Conservation (phyloP, 2,797 vertebrate species). For the Neostethus bicornis region DNA sequence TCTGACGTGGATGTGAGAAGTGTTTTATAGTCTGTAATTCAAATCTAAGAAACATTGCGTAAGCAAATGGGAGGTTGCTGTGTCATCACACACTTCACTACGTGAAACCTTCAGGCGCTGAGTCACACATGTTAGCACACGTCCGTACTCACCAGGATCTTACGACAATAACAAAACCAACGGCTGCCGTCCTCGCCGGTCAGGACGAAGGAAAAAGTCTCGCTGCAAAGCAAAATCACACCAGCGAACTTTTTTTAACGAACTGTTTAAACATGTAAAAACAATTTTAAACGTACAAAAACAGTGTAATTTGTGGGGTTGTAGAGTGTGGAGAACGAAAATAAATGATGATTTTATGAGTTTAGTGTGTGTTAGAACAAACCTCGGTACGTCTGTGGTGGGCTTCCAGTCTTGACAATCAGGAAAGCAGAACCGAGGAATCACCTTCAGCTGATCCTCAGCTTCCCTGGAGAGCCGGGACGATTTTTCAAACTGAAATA, state of each 20-base stretch:
- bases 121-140: slow-evolving; percentile 34
- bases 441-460: slow-evolving; percentile 94
- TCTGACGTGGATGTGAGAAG: slow-evolving; percentile 56
- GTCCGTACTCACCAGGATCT: slow-evolving; percentile 89
- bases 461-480: slow-evolving; percentile 89
- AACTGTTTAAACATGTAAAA: not conserved
- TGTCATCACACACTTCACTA: slow-evolving; percentile 29
- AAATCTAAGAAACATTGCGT: slow-evolving; percentile 57
- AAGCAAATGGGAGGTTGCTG: slow-evolving; percentile 54
- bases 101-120: slow-evolving; percentile 63
- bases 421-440: slow-evolving; percentile 97
- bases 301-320: slow-evolving; percentile 1
- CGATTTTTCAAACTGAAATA: slow-evolving; percentile 88
- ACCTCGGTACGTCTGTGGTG: slow-evolving; percentile 89
- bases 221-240: slow-evolving; percentile 75
- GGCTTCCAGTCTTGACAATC: slow-evolving; percentile 92
- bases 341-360: slow-evolving; percentile 1
- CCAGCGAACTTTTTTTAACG: not conserved
- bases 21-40: slow-evolving; percentile 58
- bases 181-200: slow-evolving; percentile 97
- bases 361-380: slow-evolving; percentile 21
- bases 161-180: slow-evolving; percentile 98
- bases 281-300: not conserved
- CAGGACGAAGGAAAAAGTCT: slow-evolving; percentile 97
- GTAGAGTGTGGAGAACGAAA: slow-evolving; percentile 4